Conservation (phyloP, 2,113 vertebrate species). For the Gymnogyps californianus region DNA sequence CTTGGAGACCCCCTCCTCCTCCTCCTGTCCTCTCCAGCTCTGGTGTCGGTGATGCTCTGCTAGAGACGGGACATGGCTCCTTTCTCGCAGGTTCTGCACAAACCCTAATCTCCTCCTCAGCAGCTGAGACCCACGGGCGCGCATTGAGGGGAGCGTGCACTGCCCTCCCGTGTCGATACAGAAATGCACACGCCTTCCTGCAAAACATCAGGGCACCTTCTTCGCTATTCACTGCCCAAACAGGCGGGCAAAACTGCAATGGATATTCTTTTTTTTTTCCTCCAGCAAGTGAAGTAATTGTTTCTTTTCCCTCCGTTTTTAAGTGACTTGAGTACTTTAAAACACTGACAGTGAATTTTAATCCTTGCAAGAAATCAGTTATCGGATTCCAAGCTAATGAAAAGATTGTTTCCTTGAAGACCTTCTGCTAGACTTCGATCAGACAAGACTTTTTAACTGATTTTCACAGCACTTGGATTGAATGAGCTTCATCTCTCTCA, state of each 20-base stretch:
- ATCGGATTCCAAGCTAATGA: neutral
- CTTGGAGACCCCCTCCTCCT: neutral
- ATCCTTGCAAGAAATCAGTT: neutral
- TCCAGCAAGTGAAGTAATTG: neutral
- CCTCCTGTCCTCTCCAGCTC: neutral
- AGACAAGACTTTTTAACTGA: neutral
- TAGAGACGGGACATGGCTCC: neutral
- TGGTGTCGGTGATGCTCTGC: neutral
- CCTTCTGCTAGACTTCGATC: neutral
- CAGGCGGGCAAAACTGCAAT: neutral
- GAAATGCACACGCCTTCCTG: neutral
- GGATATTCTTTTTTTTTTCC: neutral
- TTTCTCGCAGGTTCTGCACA: neutral
- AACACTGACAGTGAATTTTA: neutral
- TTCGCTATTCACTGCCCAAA: neutral
- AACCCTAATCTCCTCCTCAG: neutral
- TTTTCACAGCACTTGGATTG: neutral
- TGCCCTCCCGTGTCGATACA: neutral
- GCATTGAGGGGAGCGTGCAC: accelerated
- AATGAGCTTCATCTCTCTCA: neutral
- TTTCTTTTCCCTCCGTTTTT: neutral
- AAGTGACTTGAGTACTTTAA: neutral
- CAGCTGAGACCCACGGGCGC: accelerated
- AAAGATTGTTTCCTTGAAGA: neutral
- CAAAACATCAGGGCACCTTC: neutral